Percentiles rank a stretch among this genome's conserved stretches.
Evolutionary conservation across 2,888 invertebrate genomes (phyloP).

Genomic region (Nemotelus nigrinus): DNA sequence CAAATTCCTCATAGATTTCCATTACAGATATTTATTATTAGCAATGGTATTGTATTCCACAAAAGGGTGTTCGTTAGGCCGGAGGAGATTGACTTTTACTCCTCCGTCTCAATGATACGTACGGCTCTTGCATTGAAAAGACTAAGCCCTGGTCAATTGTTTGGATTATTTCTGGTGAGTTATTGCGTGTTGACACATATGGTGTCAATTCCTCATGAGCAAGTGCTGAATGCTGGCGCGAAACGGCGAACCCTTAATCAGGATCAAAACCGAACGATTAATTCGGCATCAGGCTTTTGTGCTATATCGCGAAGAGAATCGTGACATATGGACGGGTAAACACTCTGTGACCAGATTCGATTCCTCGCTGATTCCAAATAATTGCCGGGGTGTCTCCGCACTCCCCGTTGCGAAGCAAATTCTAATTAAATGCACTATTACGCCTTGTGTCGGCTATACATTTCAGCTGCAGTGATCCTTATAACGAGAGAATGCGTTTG

Average conservation of each 20-base stretch:
- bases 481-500: constrained; percentile 18
- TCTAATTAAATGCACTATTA: constrained; percentile 18
- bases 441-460: background rate
- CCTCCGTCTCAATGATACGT: background rate
- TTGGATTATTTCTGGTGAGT: constrained; percentile 65
- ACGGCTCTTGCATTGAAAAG: constrained; percentile 44
- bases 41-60: too few species aligned
- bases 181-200: constrained; percentile 67
- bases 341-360: constrained; percentile 18
- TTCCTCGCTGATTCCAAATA: constrained; percentile 35
- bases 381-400: constrained; percentile 23
- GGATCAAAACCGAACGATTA: constrained; percentile 41
- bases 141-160: constrained; percentile 60
- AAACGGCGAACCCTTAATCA: constrained; percentile 36
- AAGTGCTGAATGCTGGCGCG: constrained; percentile 16
- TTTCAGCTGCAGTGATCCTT: background rate
- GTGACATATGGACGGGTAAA: constrained; percentile 46
- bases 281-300: constrained; percentile 42
- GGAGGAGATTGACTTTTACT: constrained; percentile 26
- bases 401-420: background rate
- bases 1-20: too few species aligned
- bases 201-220: constrained; percentile 61
- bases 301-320: constrained; percentile 38
- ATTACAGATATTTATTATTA: too few species aligned
- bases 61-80: too few species aligned